phyloP scores from a whole-genome alignment of 2,888 invertebrate species.

The Heteropelma amictum region DNA sequence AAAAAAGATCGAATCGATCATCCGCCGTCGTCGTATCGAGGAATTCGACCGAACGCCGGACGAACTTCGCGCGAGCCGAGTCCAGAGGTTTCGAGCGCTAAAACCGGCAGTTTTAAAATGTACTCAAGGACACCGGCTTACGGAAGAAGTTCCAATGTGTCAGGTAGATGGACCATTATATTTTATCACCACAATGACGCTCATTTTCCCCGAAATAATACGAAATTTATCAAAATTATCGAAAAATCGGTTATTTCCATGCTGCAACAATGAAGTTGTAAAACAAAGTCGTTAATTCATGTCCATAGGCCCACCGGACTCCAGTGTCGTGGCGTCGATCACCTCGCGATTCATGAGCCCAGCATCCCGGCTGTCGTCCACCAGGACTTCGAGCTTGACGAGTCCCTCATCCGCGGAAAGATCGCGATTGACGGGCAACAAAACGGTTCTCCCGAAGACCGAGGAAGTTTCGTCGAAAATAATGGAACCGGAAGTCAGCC shows the following conservation, averaged over 20 bases:
- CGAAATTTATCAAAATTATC: too few species aligned
- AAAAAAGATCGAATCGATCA: slow-evolving; percentile 77
- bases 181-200: not conserved
- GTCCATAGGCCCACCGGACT: slow-evolving; percentile 68
- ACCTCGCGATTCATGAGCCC: slow-evolving; percentile 63
- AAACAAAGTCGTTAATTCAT: too few species aligned
- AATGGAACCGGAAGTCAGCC: slow-evolving; percentile 14
- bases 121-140: slow-evolving; percentile 67
- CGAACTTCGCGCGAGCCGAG: slow-evolving; percentile 81
- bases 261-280: too few species aligned
- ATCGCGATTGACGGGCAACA: slow-evolving; percentile 56
- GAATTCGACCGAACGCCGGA: slow-evolving; percentile 67
- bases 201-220: not conserved
- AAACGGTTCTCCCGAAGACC: slow-evolving; percentile 54
- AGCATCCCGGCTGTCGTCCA: slow-evolving; percentile 59
- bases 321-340: slow-evolving; percentile 61
- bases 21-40: slow-evolving; percentile 79
- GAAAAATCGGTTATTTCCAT: too few species aligned
- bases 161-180: slow-evolving; percentile 16
- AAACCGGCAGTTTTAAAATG: slow-evolving; percentile 66
- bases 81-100: slow-evolving; percentile 74
- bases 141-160: slow-evolving; percentile 56
- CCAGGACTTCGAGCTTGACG: slow-evolving; percentile 57
- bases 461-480: slow-evolving; percentile 57
- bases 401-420: slow-evolving; percentile 67